Conservation (phyloP, 2,113 vertebrate genomes). For the Marcusenius ussheri region DNA sequence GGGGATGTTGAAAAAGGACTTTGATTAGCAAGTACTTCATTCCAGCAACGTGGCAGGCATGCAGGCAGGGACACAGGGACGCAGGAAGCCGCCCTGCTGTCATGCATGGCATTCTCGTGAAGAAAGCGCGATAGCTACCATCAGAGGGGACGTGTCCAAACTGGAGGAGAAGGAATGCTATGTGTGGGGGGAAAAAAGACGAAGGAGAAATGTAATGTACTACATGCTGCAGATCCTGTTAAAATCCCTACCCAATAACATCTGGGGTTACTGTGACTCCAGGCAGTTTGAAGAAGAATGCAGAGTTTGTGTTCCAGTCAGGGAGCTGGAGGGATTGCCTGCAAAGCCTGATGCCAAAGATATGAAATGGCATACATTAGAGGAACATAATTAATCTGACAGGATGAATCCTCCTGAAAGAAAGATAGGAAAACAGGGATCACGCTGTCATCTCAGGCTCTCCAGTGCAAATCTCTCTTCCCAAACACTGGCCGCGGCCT, state of each 20-base stretch:
- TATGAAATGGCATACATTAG: conserved; percentile 3
- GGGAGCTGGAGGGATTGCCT: not conserved
- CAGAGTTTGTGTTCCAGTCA: not conserved
- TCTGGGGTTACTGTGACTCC: conserved; percentile 2
- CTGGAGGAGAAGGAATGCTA: conserved; percentile 62
- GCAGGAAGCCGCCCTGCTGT: conserved; percentile 39
- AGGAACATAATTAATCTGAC: conserved; percentile 11
- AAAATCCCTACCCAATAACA: conserved; percentile 6
- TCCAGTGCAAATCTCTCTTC: not conserved
- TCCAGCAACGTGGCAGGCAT: not conserved
- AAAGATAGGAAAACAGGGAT: not conserved
- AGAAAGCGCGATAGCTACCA: conserved; percentile 59
- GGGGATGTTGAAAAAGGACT: not conserved
- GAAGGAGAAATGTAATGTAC: conserved; percentile 39
- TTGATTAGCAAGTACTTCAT: not conserved
- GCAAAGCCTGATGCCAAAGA: not conserved
- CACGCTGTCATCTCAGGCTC: not conserved
- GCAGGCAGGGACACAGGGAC: not conserved
- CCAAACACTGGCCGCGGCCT: not conserved
- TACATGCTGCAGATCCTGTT: not conserved
- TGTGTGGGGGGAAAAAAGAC: conserved; percentile 38
- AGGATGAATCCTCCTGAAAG: not conserved
- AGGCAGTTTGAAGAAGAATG: not conserved
- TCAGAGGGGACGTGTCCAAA: conserved; percentile 61
- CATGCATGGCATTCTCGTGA: conserved; percentile 50